Base-by-base conservation (phyloP, 2,797 vertebrate genomes). In the Vireo griseus region DNA sequence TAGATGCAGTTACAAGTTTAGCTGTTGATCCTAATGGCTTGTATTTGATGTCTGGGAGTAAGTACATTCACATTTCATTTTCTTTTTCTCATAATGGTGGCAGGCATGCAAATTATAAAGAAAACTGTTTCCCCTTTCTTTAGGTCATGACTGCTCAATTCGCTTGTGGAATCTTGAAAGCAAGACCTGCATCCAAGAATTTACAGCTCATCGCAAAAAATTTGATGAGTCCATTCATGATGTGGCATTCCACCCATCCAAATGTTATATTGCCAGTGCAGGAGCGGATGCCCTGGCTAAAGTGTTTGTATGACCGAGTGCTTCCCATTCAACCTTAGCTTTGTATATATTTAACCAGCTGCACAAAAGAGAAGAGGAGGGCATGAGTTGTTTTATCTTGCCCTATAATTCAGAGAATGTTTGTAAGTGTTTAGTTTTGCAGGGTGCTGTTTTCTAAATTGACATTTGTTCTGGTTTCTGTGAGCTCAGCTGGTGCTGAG, bases 41-140 rank as follows among this genome's bases (percentile, higher is more conserved):
- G 55, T 99, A 99, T 96, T 98, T 99, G 97, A 99, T 99, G 99
- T 99, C 99, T 87, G 99, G 99, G 95, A 99, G 99, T 99, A 98
- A 99, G 99, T 99, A 97, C 63, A 94, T 72, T 80, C 76, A 90
- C 35, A 61, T 74, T 67, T 81, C 5, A 4, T 89, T 75, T 95
- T 94, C 75, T 59, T 82, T 92, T 92, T 86, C 58, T 91, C 37
- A 21, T 83, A 73, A 59, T 22, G 14, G 31, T 89, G 68, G 16
- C 72, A 88, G 77, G 72, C 24, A 15, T 76, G 31, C 91, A 71
- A 93, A 87, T 93, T 73, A 15, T 55, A 92, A 83, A 67, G 86
- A 88, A 52, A 92, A 63, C 35, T 86, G 11, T 91, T 92, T 79
- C 75, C 48, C 45, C 69, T 95, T 95, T 84, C 35, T 94, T 81